Conservation (phyloP, 2,888 invertebrate genomes). For the Petrolisthes manimaculis region DNA sequence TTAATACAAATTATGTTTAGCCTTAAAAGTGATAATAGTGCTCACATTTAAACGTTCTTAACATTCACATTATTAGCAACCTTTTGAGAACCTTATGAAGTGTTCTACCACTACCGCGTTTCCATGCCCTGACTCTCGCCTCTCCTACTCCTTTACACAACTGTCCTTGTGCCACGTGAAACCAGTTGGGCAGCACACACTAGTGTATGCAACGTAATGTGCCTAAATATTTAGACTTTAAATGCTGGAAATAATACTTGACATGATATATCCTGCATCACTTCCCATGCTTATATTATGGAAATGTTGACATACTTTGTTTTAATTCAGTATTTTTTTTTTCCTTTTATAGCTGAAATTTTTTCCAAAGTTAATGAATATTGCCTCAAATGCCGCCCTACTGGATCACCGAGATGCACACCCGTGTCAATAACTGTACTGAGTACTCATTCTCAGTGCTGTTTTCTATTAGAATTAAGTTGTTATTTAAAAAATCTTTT, state of each 20-base stretch:
- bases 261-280: too few relatives aligned
- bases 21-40: constrained; percentile 5
- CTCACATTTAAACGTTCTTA: constrained; percentile 3
- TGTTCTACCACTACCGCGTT: not conserved
- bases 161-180: not conserved
- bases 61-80: not conserved
- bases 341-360: too few relatives aligned
- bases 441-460: constrained; percentile 53
- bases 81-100: not conserved
- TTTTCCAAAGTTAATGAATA: too few relatives aligned
- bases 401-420: constrained; percentile 15
- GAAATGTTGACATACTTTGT: too few relatives aligned
- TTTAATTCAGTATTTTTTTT: too few relatives aligned
- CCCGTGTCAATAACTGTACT: constrained; percentile 52
- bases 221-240: too few relatives aligned
- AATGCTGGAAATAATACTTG: too few relatives aligned
- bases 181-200: not conserved
- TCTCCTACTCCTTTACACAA: not conserved
- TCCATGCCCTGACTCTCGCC: not conserved
- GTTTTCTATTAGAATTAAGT: constrained; percentile 54
- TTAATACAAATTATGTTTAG: not conserved
- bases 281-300: too few relatives aligned
- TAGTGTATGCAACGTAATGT: too few relatives aligned
- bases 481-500: constrained; percentile 56
- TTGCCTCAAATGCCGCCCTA: not conserved